A percentile compares a stretch with the other conserved stretches of the same genome.
Evolutionary conservation across 2,888 invertebrate species (phyloP).

Genomic region (Agrotis exclamationis): DNA sequence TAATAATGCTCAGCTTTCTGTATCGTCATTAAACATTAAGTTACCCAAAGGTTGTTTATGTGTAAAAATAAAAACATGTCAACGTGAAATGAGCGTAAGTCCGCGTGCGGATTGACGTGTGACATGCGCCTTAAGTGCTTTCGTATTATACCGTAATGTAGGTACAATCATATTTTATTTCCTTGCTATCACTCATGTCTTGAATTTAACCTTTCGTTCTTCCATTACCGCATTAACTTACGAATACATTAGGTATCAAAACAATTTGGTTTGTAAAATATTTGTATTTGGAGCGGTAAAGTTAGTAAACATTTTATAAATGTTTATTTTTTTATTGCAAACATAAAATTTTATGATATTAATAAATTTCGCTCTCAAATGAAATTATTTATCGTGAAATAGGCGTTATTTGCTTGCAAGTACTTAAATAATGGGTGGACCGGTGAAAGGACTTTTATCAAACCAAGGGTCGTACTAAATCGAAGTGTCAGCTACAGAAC

Average conservation of each 20-base stretch:
- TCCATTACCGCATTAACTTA: constrained; percentile 29
- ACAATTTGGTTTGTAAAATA: constrained; percentile 17
- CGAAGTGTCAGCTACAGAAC: constrained; percentile 86
- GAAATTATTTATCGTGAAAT: constrained; percentile 67
- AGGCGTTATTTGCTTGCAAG: constrained; percentile 65
- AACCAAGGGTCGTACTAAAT: constrained; percentile 87
- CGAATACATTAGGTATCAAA: constrained; percentile 18
- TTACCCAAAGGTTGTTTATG: constrained; percentile 28
- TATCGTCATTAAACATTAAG: constrained; percentile 25
- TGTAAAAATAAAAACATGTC: constrained; percentile 60
- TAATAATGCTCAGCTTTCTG: not conserved
- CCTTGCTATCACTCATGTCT: constrained; percentile 54
- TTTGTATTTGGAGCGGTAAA: constrained; percentile 18
- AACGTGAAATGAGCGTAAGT: constrained; percentile 56
- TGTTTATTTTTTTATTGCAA: constrained; percentile 17
- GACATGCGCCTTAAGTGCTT: constrained; percentile 72
- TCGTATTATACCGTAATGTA: constrained; percentile 67
- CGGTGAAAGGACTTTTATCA: constrained; percentile 85
- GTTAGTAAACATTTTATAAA: not conserved
- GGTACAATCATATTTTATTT: constrained; percentile 61
- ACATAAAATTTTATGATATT: constrained; percentile 24
- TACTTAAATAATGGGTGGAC: constrained; percentile 81
- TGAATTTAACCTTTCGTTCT: constrained; percentile 48
- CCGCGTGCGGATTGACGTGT: constrained; percentile 67
- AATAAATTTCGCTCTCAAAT: constrained; percentile 43